Conservation (phyloP, 2,797 vertebrate genomes). For the Oreochromis grahami region DNA sequence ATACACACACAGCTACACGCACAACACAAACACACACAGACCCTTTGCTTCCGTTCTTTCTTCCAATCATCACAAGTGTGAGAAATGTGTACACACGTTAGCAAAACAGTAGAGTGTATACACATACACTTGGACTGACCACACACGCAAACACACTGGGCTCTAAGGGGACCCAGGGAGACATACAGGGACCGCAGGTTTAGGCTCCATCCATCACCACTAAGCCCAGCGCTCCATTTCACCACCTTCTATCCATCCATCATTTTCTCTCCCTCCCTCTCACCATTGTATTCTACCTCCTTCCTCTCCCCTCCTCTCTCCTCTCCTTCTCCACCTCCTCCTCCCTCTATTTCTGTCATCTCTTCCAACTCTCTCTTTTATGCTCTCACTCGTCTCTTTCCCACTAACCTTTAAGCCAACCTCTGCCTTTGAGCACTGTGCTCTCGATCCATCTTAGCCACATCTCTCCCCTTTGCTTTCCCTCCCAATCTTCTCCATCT, state of each 20-base stretch:
- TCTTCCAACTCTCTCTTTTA: constrained; percentile 39
- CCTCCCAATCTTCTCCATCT: constrained; percentile 37
- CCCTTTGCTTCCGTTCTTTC: neutral
- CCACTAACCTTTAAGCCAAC: constrained; percentile 56
- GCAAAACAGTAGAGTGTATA: neutral
- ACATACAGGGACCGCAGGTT: constrained; percentile 32
- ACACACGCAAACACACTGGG: neutral
- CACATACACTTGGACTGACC: neutral
- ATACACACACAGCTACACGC: neutral
- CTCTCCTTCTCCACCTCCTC: neutral
- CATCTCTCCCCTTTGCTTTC: constrained; percentile 6
- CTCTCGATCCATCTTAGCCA: constrained; percentile 55
- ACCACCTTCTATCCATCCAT: constrained; percentile 56
- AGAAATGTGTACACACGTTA: neutral
- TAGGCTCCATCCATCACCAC: constrained; percentile 61
- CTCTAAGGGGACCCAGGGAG: constrained; percentile 10
- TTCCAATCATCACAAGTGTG: neutral
- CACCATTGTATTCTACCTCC: neutral
- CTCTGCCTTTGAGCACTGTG: constrained; percentile 34
- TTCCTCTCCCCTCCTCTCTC: neutral
- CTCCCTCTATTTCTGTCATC: constrained; percentile 22
- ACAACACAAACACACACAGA: neutral
- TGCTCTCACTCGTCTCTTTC: constrained; percentile 22
- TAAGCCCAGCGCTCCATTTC: constrained; percentile 57
- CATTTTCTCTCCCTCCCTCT: constrained; percentile 29